Evolutionary conservation across 2,797 vertebrate genomes (phyloP).

Genomic region (Brachyalestes nurse): DNA sequence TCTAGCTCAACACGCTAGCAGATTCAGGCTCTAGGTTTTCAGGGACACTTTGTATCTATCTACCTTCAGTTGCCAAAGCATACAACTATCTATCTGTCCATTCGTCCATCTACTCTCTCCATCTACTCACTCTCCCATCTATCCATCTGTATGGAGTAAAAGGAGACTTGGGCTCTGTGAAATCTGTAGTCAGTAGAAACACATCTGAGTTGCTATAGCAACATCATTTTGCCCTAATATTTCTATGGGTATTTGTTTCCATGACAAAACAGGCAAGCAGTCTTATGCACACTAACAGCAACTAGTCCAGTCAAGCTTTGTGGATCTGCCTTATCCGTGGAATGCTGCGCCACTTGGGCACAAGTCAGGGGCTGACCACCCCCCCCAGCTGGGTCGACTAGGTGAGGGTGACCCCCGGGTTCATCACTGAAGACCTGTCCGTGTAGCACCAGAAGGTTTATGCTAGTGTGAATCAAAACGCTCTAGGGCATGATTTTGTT

Average conservation of each 20-base stretch:
- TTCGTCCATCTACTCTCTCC: no score
- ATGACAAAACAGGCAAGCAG: conserved; percentile 51
- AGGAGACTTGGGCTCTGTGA: conserved; percentile 34
- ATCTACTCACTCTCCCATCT: not conserved
- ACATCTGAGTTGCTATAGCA: conserved; percentile 70
- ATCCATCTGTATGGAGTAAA: not conserved
- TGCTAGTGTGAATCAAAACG: not conserved
- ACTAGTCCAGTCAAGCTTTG: not conserved
- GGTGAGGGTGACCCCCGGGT: no score
- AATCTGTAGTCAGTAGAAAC: conserved; percentile 60
- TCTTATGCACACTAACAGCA: not conserved
- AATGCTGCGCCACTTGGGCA: not conserved
- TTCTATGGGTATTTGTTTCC: conserved; percentile 51
- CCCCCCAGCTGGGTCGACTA: no score
- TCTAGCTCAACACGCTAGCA: not conserved
- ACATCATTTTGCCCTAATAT: conserved; percentile 62
- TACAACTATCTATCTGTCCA: no score
- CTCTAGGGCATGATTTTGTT: not conserved
- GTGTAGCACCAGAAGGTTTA: no score
- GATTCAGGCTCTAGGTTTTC: not conserved
- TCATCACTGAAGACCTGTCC: no score
- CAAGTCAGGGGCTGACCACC: no score
- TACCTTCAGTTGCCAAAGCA: no score
- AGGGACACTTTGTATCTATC: not conserved
- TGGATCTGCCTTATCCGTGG: not conserved